Base-by-base conservation (phyloP, 1,140 invertebrate species). In the Asobara japonica region DNA sequence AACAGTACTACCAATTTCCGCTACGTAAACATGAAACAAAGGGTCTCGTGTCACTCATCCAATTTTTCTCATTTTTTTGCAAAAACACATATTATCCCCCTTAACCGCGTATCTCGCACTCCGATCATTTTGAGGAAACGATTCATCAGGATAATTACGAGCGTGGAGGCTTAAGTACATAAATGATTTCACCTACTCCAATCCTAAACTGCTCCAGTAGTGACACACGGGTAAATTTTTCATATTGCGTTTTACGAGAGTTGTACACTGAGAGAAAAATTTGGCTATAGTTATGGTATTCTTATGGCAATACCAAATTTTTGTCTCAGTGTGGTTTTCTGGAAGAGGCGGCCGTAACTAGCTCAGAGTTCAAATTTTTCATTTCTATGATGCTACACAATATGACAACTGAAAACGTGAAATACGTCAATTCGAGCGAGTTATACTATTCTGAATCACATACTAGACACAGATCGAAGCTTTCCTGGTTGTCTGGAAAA, bases 111-210 rank as follows among this genome's bases (percentile, higher is more conserved):
- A 65, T 65, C 62, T 36, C 70, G 64, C 45, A 72, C 71, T 66
- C 56, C 33, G 64, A 72, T 72, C 64, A 38, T 67, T 72, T 72
- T 72, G 41, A 67, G 71, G 65, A 73, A 73, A 73, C 65, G 65
- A 20, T 62, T 73, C 56, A 73, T 73, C 51, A 73, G 51, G 27
- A 45, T 66, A 68, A 65, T 69, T 56, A 41, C 48, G 45, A 31
- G 29, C 20, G 60, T 62, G 27, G 27, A 22, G 33, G 0, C 16
- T 60, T 45, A 51, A 65, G 8, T 30, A 65, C 60, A 71, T 71
- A 65, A 71, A 71, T 71, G 22, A 71, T 38, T 65, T 64, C 33
- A 71, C 60, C 61, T 51, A 65, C 22, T 45, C n/a, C 29, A 48
- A 64, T 31, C 29, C 22, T 11, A n/a, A 69, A 60, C 18, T 18